Conservation (phyloP, 2,888 invertebrate genomes). For the Mythimna loreyi region DNA sequence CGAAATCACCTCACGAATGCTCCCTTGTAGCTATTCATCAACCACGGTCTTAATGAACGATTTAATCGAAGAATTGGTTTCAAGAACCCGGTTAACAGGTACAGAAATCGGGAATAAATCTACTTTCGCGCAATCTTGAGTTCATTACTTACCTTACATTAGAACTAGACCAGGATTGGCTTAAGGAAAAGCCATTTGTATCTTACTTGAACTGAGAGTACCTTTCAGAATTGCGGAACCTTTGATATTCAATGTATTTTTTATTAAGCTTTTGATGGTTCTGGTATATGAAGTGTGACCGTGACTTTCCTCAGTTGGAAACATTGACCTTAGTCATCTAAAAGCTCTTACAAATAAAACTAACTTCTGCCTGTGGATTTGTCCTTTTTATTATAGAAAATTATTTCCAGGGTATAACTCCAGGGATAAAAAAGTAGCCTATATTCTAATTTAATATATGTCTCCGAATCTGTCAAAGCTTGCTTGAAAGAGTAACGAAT, state of each 20-base stretch:
- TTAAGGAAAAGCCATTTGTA: constrained; percentile 34
- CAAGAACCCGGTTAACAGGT: constrained; percentile 46
- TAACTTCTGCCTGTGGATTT: too few relatives aligned
- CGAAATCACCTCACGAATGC: neutral
- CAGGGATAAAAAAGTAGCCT: neutral
- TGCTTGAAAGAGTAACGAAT: too few relatives aligned
- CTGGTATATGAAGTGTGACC: neutral
- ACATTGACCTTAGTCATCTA: neutral
- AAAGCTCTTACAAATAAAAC: neutral
- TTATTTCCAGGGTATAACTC: too few relatives aligned
- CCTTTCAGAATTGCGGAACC: constrained; percentile 14
- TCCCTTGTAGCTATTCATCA: constrained; percentile 11
- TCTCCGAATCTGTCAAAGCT: too few relatives aligned
- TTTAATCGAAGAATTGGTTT: constrained; percentile 60
- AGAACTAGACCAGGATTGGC: constrained; percentile 33
- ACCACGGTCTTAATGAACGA: constrained; percentile 24
- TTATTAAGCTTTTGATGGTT: constrained; percentile 8
- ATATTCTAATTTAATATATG: too few relatives aligned
- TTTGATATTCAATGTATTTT: constrained; percentile 23
- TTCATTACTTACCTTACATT: constrained; percentile 54
- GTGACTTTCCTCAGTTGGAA: neutral
- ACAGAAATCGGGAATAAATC: constrained; percentile 54
- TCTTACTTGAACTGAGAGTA: constrained; percentile 6
- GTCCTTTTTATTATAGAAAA: too few relatives aligned
- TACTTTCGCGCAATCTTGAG: constrained; percentile 23